phyloP scores from a whole-genome alignment of 2,888 invertebrate genomes.

The Acanthosepion esculentum region DNA sequence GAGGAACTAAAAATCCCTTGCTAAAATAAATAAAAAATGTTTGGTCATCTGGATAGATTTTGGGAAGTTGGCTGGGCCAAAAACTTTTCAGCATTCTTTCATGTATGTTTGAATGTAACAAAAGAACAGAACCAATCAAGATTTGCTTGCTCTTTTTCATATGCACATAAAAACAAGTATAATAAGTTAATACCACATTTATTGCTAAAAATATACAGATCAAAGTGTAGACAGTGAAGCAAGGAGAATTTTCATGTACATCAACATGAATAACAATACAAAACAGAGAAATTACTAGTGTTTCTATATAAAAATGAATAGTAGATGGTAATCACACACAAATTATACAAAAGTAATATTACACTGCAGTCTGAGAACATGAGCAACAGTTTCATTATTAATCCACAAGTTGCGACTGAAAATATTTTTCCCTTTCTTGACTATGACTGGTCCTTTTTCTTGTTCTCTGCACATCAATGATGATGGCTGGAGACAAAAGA shows the following conservation, averaged over 20 bases:
- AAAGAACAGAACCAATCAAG: neutral
- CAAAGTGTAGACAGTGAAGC: neutral
- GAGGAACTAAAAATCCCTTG: no score
- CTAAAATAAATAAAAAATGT: no score
- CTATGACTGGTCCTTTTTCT: neutral
- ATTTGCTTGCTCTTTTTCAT: neutral
- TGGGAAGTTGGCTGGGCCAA: no score
- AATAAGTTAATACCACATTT: slow-evolving; percentile 1
- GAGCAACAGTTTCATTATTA: neutral
- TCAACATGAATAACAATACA: neutral
- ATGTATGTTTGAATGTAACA: neutral
- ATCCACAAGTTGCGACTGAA: neutral
- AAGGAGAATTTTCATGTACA: neutral
- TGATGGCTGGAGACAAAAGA: neutral
- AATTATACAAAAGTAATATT: neutral
- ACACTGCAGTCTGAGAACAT: neutral
- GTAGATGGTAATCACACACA: neutral
- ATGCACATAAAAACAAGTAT: neutral
- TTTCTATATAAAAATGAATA: neutral
- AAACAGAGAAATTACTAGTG: neutral
- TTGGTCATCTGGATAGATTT: no score
- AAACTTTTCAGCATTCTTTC: no score
- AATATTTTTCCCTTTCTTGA: neutral
- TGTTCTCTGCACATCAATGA: neutral
- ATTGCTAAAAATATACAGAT: neutral